A percentile compares a stretch with the other conserved stretches of the same genome.
Evolutionary conservation across 2,113 vertebrate genomes (phyloP).

Genomic region (Asarcornis scutulata): DNA sequence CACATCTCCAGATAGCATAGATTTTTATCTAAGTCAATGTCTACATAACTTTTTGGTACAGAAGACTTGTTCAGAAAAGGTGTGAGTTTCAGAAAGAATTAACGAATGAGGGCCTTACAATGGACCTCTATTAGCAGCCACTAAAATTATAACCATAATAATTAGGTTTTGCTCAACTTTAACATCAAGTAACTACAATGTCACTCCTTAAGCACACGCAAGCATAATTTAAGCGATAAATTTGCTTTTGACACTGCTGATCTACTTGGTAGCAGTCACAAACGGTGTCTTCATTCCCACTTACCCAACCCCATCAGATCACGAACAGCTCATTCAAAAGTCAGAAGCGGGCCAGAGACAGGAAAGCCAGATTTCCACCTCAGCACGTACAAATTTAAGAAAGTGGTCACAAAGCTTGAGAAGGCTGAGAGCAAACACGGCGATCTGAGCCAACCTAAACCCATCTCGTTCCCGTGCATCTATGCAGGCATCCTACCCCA

Average conservation of each 20-base stretch:
- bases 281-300: constrained; percentile 10
- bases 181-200: background rate
- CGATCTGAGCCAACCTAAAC: background rate
- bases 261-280: background rate
- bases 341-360: background rate
- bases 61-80: background rate
- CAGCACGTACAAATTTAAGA: background rate
- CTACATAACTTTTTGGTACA: background rate
- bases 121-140: background rate
- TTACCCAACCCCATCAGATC: constrained; percentile 4
- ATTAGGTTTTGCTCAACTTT: background rate
- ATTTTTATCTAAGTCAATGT: background rate
- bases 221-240: background rate
- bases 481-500: background rate
- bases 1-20: background rate
- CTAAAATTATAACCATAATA: background rate
- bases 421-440: background rate
- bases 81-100: background rate
- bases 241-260: background rate
- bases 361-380: background rate
- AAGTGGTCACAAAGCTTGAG: background rate
- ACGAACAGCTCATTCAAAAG: constrained; percentile 54
- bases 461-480: background rate
- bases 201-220: accelerated
- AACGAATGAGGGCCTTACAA: background rate